These are phyloP conservation scores for Drosophila silvestris DNA, from an alignment of 2,888 invertebrate species.

Conservation along the genomic window DNA sequence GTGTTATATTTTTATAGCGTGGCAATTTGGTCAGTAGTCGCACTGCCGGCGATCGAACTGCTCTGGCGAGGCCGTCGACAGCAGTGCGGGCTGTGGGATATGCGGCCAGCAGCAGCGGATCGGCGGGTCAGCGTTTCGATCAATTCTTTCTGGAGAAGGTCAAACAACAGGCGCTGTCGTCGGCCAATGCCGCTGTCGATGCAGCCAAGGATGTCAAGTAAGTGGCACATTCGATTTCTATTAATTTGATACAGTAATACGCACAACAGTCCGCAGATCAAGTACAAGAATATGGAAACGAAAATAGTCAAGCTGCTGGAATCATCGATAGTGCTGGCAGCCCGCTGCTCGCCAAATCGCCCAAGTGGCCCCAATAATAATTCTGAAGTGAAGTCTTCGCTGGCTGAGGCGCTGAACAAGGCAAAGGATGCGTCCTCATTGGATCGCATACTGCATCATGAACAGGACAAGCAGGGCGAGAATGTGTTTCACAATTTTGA, in stretches of 20 bases:
- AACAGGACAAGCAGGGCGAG: slow-evolving; percentile 96
- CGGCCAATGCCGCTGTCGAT: slow-evolving; percentile 85
- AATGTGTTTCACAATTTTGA: slow-evolving; percentile 97
- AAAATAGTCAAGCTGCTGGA: slow-evolving; percentile 96
- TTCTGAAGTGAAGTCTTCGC: slow-evolving; percentile 73
- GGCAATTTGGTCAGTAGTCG: slow-evolving; percentile 84
- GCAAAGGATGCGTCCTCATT: slow-evolving; percentile 98
- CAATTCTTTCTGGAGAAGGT: slow-evolving; percentile 88
- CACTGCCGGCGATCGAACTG: slow-evolving; percentile 76
- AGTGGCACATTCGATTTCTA: slow-evolving; percentile 16
- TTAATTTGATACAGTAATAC: not conserved
- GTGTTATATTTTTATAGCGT: slow-evolving; percentile 57
- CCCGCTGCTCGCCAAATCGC: slow-evolving; percentile 34
- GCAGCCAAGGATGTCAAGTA: slow-evolving; percentile 88
- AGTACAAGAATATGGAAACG: slow-evolving; percentile 94
- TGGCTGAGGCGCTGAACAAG: slow-evolving; percentile 89
- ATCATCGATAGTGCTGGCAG: slow-evolving; percentile 90
- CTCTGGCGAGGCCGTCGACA: slow-evolving; percentile 93
- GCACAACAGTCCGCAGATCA: slow-evolving; percentile 90
- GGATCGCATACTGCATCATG: slow-evolving; percentile 94
- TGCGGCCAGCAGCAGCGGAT: slow-evolving; percentile 88
- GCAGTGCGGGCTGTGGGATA: slow-evolving; percentile 98
- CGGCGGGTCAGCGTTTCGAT: slow-evolving; percentile 88
- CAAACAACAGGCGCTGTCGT: slow-evolving; percentile 82
- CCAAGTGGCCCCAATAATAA: slow-evolving; percentile 13